A percentile compares a stretch with the other conserved stretches of the same genome.
Conservation (phyloP, 2,888 invertebrate genomes). For the Ernsta delagoae region DNA sequence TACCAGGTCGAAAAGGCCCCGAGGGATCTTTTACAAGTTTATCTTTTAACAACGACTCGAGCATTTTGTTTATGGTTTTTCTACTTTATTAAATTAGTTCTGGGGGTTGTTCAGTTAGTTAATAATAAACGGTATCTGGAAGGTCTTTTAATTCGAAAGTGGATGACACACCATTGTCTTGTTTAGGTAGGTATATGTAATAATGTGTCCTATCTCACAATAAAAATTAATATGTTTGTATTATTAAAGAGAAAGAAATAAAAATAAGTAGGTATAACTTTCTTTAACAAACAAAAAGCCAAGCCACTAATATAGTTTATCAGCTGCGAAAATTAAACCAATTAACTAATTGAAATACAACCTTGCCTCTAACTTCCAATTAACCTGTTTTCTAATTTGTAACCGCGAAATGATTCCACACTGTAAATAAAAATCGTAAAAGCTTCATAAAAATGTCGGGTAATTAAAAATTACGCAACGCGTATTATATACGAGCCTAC, state of each 20-base stretch:
- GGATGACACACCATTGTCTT: no score
- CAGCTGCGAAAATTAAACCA: slow-evolving; percentile 12
- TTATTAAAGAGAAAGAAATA: no score
- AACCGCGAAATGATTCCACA: slow-evolving; percentile 28
- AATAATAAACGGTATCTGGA: no score
- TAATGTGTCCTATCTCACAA: no score
- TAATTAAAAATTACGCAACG: slow-evolving; percentile 34
- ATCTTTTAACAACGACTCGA: background rate
- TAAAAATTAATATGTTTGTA: no score
- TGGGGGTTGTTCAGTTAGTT: no score
- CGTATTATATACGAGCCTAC: slow-evolving; percentile 12
- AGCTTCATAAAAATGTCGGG: slow-evolving; percentile 33
- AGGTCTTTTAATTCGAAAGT: no score
- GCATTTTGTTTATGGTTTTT: background rate
- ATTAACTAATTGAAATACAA: slow-evolving; percentile 4
- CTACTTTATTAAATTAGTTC: background rate
- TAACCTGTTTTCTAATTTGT: slow-evolving; percentile 24
- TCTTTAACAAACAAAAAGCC: no score
- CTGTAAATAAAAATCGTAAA: slow-evolving; percentile 19
- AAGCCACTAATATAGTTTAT: no score
- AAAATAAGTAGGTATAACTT: no score
- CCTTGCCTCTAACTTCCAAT: slow-evolving; percentile 2
- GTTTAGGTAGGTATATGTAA: no score
- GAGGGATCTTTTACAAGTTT: background rate
- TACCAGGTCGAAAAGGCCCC: slow-evolving; percentile 22